Evolutionary conservation across 1,140 invertebrate species (phyloP).

Genomic region (Platyscapa corneri): DNA sequence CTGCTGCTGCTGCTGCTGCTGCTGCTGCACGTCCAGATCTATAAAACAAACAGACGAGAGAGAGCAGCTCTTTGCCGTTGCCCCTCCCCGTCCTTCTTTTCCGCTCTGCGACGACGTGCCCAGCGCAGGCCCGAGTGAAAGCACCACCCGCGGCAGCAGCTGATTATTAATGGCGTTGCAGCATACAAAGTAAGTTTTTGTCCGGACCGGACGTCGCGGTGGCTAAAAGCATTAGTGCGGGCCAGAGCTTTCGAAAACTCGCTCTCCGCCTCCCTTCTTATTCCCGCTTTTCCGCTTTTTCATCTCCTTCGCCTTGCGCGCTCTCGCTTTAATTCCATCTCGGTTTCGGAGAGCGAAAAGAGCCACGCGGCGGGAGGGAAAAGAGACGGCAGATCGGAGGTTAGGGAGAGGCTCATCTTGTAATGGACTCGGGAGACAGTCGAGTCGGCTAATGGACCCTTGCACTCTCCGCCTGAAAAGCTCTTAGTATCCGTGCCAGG

Average conservation of each 20-base stretch:
- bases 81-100: neutral
- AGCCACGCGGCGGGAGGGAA: neutral
- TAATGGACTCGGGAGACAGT: slow-evolving; percentile 75
- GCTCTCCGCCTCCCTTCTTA: neutral
- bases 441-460: slow-evolving; percentile 74
- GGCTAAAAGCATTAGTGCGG: slow-evolving; percentile 53
- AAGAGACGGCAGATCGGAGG: slow-evolving; percentile 55
- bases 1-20: too few relatives aligned
- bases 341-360: neutral
- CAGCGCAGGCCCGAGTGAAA: slow-evolving; percentile 24
- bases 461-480: slow-evolving; percentile 67
- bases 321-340: neutral
- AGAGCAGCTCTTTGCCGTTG: slow-evolving; percentile 48
- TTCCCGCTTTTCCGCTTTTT: neutral
- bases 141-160: neutral
- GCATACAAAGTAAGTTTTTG: slow-evolving; percentile 53
- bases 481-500: slow-evolving; percentile 71
- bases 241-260: slow-evolving; percentile 50
- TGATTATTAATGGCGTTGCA: slow-evolving; percentile 55
- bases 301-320: slow-evolving; percentile 1
- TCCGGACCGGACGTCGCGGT: slow-evolving; percentile 42
- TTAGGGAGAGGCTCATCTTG: slow-evolving; percentile 70
- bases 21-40: neutral
- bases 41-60: slow-evolving; percentile 46
- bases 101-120: neutral